Conservation (phyloP, 2,797 vertebrate genomes). For the Poecilia picta region DNA sequence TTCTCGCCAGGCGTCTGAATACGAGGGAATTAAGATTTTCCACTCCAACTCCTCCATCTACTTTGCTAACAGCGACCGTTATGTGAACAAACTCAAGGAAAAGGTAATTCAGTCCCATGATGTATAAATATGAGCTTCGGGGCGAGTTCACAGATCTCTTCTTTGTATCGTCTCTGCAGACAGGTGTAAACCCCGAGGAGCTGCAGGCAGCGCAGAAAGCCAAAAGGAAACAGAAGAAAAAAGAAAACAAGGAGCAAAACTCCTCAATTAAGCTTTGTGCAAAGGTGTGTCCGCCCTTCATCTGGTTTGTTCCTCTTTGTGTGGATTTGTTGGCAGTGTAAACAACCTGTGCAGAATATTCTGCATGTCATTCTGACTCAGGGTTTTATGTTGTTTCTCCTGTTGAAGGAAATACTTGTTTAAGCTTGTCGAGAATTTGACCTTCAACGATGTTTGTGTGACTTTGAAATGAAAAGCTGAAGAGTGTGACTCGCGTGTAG, state of each 20-base stretch:
- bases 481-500: neutral
- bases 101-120: conserved; percentile 82
- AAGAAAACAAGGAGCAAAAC: conserved; percentile 39
- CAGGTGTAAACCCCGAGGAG: conserved; percentile 85
- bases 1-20: conserved; percentile 86
- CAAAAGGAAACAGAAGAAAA: conserved; percentile 75
- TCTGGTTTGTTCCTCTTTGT: neutral
- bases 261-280: conserved; percentile 62
- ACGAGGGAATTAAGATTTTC: conserved; percentile 96
- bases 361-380: accelerated
- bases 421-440: neutral
- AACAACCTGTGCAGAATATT: neutral
- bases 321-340: conserved; percentile 8
- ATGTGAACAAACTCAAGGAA: conserved; percentile 86
- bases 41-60: conserved; percentile 93
- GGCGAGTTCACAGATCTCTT: neutral
- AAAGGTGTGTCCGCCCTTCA: conserved; percentile 69
- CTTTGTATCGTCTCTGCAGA: conserved; percentile 74
- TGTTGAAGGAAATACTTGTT: conserved; percentile 2
- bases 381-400: neutral
- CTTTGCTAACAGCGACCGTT: conserved; percentile 95
- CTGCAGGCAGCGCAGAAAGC: conserved; percentile 81
- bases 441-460: neutral
- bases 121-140: neutral
- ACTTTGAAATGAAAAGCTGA: neutral